Evolutionary conservation across 2,797 vertebrate species (phyloP), one percentile per base, ranked within the genome.

Genomic region (Fundulus diaphanus): DNA sequence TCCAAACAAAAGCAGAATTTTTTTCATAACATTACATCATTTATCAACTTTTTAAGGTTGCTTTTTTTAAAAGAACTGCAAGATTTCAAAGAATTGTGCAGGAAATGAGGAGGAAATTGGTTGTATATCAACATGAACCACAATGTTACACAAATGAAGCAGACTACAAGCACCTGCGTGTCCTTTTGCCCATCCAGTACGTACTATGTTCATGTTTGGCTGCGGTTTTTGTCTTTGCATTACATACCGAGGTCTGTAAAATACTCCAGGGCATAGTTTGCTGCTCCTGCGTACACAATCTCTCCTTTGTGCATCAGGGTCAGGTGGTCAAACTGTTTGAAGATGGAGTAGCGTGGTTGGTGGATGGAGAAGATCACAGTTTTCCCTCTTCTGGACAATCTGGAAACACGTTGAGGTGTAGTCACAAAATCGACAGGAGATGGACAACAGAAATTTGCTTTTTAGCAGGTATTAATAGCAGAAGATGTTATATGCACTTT

Each of bases 321-420:
- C 82, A 95, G 89, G 68, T 95, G 92, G 88, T 96, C 95, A 73
- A 96, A 95, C 74, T 89, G 90, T 73, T 44, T 92, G 90, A 95
- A 96, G 91, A 96, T 96, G 81, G 95, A 95, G 83, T 94, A 96
- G 16, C 95, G 94, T 3, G 95, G 95, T 82, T 96, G 95, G 84
- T 96, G 95, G 83, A 96, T 96, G 85, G 95, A 96, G 91, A 96
- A 95, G 83, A 96, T 95, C 29, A 96, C 92, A 3, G 95, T 96
- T 87, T 93, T 95, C 0, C 94, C 93, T 68, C 74, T 89, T 52
- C 91, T 90, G 77, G 95, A 95, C 79, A 96, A 73, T 57, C 95
- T 96, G 84, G 35, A 80, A 3, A 78, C 31, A 87, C 24, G 72
- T 63, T 69, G 3, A 51, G 73, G 69, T 7, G 67, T 33, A 61